Base-by-base conservation (phyloP, 2,888 invertebrate species). In the Acronicta alni region DNA sequence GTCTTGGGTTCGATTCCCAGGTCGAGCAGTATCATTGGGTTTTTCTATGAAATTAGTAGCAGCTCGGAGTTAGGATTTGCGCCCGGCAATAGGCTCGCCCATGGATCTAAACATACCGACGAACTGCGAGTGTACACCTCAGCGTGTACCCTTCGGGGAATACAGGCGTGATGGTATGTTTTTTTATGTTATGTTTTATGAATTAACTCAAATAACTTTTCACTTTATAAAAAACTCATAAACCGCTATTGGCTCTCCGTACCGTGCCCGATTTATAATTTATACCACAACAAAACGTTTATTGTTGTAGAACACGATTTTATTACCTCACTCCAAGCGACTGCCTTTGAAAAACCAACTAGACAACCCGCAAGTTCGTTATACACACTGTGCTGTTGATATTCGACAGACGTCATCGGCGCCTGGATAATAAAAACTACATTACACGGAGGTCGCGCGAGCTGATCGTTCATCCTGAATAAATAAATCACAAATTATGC, bases 401-500 rank as follows among this genome's bases (percentile, higher is more conserved):
- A 72, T 75, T 67, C 72, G 59, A 26, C 18, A 43, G 54, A 66
- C 80, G 75, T 78, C 58, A 67, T 54, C 64, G 66, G 62, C 64
- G 75, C 66, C 72, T 77, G 78, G 79, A 76, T 82, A 78, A 80
- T 84, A 83, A 84, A 82, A 84, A 78, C 75, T 64, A 73, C 73
- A 72, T 79, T 69, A 72, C 80, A 62, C 69, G 79, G 83, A 83
- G 83, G 82, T 82, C 84, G 83, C 79, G 72, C 71, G 73, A 77
- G 77, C 80, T 66, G 73, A 79, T 72, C 70, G 74, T 67, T 74
- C 74, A 81, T 81, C 81, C 77, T 83, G 82, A 81, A 84, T 84
- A 84, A 83, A 83, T 82, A 83, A 73, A 81, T 74, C 67, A 54
- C 80, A 81, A 79, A 77, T 79, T 81, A 79, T 80, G 73, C 73